Percentiles rank a stretch among this genome's conserved stretches.
Conservation (phyloP, 1,140 invertebrate genomes). For the Asobara japonica region DNA sequence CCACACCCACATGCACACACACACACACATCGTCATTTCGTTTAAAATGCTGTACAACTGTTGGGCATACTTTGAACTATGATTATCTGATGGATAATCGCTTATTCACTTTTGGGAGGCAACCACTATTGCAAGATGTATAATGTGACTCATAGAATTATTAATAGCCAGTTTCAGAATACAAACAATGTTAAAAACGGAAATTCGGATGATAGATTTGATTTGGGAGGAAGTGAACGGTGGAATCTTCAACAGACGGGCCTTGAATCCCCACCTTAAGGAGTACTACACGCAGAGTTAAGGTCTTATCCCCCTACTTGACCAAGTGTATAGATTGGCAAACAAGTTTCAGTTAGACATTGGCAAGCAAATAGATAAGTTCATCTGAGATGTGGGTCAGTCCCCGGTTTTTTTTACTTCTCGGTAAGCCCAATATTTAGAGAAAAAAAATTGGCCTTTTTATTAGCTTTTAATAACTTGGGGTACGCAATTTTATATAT, state of each 20-base stretch:
- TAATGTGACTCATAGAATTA: background rate
- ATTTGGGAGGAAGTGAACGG: constrained; percentile 27
- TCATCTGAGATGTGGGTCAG: constrained; percentile 1
- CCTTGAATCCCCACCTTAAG: constrained; percentile 32
- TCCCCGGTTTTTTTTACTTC: background rate
- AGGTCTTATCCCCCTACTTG: constrained; percentile 19
- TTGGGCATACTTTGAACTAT: background rate
- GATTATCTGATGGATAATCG: too few species aligned
- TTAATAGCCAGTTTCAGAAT: background rate
- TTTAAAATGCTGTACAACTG: too few species aligned
- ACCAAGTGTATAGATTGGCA: background rate
- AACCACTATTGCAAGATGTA: background rate
- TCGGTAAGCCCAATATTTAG: background rate
- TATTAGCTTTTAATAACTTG: background rate
- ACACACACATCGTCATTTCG: too few species aligned
- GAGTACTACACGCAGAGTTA: constrained; percentile 9
- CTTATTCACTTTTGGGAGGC: too few species aligned
- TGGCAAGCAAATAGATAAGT: constrained; percentile 20
- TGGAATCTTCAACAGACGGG: constrained; percentile 26
- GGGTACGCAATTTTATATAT: background rate
- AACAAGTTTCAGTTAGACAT: constrained; percentile 23
- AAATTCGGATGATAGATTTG: constrained; percentile 17
- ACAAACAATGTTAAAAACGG: background rate
- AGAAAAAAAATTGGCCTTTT: background rate
- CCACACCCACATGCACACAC: too few species aligned